Evolutionary conservation across 2,797 vertebrate genomes (phyloP), one percentile per base, ranked within the genome.

Genomic region (Sebastes trivittatus): DNA sequence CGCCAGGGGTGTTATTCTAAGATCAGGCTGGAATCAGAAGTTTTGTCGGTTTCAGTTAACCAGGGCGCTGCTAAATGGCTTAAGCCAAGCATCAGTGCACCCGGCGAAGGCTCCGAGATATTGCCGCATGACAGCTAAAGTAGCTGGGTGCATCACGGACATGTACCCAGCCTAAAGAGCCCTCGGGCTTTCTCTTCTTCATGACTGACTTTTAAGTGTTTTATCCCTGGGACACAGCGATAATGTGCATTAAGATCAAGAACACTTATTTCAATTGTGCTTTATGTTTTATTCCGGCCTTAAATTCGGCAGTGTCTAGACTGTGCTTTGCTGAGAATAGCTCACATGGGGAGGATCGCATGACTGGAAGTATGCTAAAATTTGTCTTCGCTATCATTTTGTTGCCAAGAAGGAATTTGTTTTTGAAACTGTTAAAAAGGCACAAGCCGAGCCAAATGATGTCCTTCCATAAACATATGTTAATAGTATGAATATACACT

Each of bases 191-290:
- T 91, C 71, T 92, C 91, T 93, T 94, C 92, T 87, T 94, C 92
- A 95, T 95, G 95, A 95, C 95, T 97, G 96, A 95, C 92, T 97
- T 93, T 93, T 97, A 97, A 97, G 95, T 96, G 93, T 95, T 96
- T 96, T 93, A 94, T 96, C 95, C 93, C 89, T 92, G 95, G 96
- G 96, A 96, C 96, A 96, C 93, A 88, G 95, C 92, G 78, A 90
- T 94, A 95, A 96, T 96, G 95, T 95, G 94, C 97, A 97, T 96
- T 95, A 94, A 95, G 95, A 96, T 95, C 95, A 96, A 91, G 94
- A 96, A 95, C 96, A 96, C 93, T 95, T 96, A 94, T 96, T 95
- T 95, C 93, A 92, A 94, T 95, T 94, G 95, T 91, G 94, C 94
- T 96, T 95, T 96, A 96, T 97, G 96, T 97, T 97, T 96, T 95